Evolutionary conservation across 1,140 invertebrate genomes (phyloP).

Genomic region (Alviniconcha marisindica): DNA sequence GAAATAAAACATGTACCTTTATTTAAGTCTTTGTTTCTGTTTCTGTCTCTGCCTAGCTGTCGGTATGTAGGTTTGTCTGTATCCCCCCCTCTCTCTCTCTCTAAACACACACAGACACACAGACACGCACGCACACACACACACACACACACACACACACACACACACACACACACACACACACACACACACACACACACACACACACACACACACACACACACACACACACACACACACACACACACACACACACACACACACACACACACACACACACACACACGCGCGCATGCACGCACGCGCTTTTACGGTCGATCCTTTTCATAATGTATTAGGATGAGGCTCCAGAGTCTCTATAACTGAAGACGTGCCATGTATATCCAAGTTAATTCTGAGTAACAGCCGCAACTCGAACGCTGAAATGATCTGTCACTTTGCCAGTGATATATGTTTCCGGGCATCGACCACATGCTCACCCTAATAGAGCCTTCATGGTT

Average conservation of each 20-base stretch:
- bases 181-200: neutral
- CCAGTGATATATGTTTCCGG: too few relatives aligned
- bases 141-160: slow-evolving; percentile 15
- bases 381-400: too few relatives aligned
- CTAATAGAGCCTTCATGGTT: too few relatives aligned
- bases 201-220: slow-evolving; percentile 6
- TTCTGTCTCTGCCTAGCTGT: neutral
- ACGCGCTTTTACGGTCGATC: too few relatives aligned
- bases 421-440: too few relatives aligned
- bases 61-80: neutral
- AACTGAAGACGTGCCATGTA: too few relatives aligned
- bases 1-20: neutral
- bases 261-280: slow-evolving; percentile 29
- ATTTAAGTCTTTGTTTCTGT: neutral
- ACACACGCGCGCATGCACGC: slow-evolving; percentile 7
- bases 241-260: slow-evolving; percentile 27
- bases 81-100: neutral
- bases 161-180: neutral
- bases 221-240: slow-evolving; percentile 25
- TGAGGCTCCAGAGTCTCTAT: too few relatives aligned
- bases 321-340: too few relatives aligned
- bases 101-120: neutral
- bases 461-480: too few relatives aligned
- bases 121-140: neutral
- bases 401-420: too few relatives aligned